Conservation (phyloP, 2,797 vertebrate genomes). For the Oophaga sylvatica region DNA sequence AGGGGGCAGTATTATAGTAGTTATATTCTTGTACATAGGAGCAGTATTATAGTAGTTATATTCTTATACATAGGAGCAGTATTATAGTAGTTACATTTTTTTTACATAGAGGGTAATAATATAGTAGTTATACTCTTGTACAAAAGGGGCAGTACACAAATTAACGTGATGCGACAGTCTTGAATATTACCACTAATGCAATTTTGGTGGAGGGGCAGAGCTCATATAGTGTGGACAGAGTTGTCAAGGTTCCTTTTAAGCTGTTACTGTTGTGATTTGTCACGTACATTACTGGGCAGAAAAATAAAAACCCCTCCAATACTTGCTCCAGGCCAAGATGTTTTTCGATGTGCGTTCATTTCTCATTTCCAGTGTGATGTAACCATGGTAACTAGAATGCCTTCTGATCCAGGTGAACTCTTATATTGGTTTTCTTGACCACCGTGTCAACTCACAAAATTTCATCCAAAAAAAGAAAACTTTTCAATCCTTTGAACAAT, state of each 20-base stretch:
- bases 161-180: too few relatives aligned
- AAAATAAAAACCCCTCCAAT: background rate
- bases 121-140: too few relatives aligned
- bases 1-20: too few relatives aligned
- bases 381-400: background rate
- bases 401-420: background rate
- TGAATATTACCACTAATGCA: too few relatives aligned
- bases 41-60: too few relatives aligned
- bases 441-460: background rate
- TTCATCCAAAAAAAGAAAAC: background rate
- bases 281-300: background rate
- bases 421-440: background rate
- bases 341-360: background rate
- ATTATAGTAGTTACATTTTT: too few relatives aligned
- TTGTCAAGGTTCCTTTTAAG: background rate
- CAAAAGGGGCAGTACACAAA: too few relatives aligned
- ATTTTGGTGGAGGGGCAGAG: too few relatives aligned
- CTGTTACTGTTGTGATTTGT: background rate
- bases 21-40: too few relatives aligned
- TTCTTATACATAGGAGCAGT: too few relatives aligned
- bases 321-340: background rate
- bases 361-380: background rate
- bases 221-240: background rate
- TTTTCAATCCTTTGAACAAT: slow-evolving; percentile 1
- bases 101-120: too few relatives aligned